Evolutionary conservation across 1,140 invertebrate species (phyloP).

Genomic region (Goniozus legneri): DNA sequence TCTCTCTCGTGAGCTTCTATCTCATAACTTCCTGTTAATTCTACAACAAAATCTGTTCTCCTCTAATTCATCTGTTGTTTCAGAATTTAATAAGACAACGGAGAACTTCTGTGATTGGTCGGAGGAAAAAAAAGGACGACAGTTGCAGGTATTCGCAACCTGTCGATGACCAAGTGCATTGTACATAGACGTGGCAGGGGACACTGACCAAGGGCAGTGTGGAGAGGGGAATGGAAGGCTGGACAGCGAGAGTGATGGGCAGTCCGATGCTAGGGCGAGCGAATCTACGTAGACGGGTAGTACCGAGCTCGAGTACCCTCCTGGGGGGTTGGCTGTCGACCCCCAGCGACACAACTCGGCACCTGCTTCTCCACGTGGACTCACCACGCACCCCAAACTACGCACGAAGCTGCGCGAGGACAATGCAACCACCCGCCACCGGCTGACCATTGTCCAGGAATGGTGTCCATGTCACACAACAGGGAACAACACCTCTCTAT

Average conservation of each 20-base stretch:
- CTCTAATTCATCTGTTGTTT: too few species aligned
- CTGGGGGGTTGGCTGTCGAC: not conserved
- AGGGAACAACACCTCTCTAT: constrained; percentile 18
- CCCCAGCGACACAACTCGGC: constrained; percentile 11
- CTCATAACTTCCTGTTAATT: too few species aligned
- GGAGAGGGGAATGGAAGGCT: not conserved
- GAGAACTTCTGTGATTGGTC: too few species aligned
- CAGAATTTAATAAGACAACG: too few species aligned
- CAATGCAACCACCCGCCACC: constrained; percentile 38
- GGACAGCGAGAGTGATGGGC: too few species aligned
- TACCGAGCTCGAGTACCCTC: not conserved
- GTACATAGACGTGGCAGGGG: constrained; percentile 1
- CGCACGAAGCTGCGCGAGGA: constrained; percentile 23
- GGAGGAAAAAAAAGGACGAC: too few species aligned
- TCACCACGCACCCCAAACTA: constrained; percentile 7
- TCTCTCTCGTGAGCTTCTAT: too few species aligned
- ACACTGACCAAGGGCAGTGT: not conserved
- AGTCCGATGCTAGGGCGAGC: too few species aligned
- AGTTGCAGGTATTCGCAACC: constrained; percentile 13
- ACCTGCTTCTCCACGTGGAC: constrained; percentile 14
- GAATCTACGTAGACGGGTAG: not conserved
- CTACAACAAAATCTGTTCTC: too few species aligned
- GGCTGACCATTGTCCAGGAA: constrained; percentile 34
- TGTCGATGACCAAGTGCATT: constrained; percentile 8
- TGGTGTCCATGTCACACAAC: constrained; percentile 17